phyloP scores from a whole-genome alignment of 2,113 vertebrate species.

The Morone chrysops region DNA sequence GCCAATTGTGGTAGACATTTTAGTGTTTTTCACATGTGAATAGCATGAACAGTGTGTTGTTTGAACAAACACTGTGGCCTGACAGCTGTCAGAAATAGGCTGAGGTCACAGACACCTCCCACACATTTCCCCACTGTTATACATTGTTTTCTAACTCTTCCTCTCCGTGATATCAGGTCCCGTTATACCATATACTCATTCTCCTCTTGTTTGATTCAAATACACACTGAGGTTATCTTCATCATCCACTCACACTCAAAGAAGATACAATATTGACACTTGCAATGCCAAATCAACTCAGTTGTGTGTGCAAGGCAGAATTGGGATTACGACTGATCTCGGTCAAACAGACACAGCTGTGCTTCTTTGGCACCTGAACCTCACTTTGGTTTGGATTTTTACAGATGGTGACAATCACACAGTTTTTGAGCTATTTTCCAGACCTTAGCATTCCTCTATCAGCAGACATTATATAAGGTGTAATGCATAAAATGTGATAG shows the following conservation, averaged over 20 bases:
- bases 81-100: conserved; percentile 60
- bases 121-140: conserved; percentile 48
- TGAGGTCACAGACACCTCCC: conserved; percentile 67
- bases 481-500: background rate
- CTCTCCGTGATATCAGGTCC: background rate
- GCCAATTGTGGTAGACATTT: background rate
- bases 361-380: conserved; percentile 1
- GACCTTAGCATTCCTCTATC: background rate
- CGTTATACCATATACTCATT: background rate
- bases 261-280: conserved; percentile 16
- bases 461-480: background rate
- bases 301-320: background rate
- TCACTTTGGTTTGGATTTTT: conserved; percentile 5
- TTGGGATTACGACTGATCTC: conserved; percentile 23
- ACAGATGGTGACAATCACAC: conserved; percentile 4
- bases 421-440: background rate
- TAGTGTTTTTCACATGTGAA: conserved; percentile 27
- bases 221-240: conserved; percentile 14
- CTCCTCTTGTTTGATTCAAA: conserved; percentile 1
- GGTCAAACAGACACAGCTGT: conserved; percentile 51
- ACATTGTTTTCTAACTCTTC: conserved; percentile 26
- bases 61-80: conserved; percentile 37
- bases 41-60: conserved; percentile 20
- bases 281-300: background rate
- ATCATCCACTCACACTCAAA: background rate